Evolutionary conservation across 1,140 invertebrate species (phyloP), one percentile per base, ranked within the genome.

Genomic region (Pararge aegeria): DNA sequence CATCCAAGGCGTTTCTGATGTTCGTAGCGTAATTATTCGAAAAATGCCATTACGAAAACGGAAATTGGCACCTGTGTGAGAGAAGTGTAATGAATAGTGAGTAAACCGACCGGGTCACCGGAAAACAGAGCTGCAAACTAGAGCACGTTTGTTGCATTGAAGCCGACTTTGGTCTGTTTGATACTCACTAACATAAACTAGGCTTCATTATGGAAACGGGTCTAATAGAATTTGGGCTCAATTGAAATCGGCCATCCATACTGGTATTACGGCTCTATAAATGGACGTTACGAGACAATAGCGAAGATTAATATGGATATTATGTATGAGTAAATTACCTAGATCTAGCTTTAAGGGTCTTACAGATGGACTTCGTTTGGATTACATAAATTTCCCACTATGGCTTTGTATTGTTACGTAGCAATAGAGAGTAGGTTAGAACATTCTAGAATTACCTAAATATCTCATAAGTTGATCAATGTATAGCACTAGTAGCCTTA

Each of bases 141-240:
- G 13, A 16, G 16, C 38, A 40, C 9, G 38, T 40, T 18, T 40
- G 30, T 37, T 37, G 38, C 15, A 15, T 5, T 40, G 38, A 40
- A 40, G n/a, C 34, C 4, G 34, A 40, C 13, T 0, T 5, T 40
- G 5, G 13, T 2, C 13, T 5, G 13, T 10, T 18, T 10, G 13
- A 4, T 40, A 40, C 5, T 12, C 30, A 34, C 27, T 37, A 1
- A 5, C 38, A 40, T 18, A 16, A 40, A 40, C 38, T 40, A 40
- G 38, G 38, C 38, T 40, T 40, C 38, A 40, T 40, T 40, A 40
- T 40, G 6, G 38, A 40, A 15, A 15, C 38, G 12, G 38, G 13
- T 40, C 15, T 40, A 40, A 40, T 40, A 16, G 38, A 16, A 40
- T 40, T 40, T 40, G 13, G 38, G 15, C 2, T 16, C 38, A 40